A percentile compares a stretch with the other conserved stretches of the same genome.
Conservation (phyloP, 2,797 vertebrate genomes). For the Alauda arvensis region DNA sequence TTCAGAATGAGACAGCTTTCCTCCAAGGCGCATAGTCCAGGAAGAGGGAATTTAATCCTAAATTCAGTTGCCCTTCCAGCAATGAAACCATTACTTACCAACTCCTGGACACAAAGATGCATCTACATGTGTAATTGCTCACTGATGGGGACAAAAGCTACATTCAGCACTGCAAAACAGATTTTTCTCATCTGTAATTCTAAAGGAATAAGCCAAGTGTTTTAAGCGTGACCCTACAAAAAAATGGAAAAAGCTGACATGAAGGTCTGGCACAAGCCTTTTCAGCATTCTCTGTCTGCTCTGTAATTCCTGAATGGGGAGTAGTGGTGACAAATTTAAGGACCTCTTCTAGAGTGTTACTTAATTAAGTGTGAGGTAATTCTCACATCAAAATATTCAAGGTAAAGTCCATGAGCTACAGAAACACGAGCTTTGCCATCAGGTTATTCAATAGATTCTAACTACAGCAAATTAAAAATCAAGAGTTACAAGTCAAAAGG, state of each 20-base stretch:
- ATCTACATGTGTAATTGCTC: background rate
- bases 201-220: background rate
- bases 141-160: background rate
- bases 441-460: background rate
- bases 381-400: constrained; percentile 13
- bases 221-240: background rate
- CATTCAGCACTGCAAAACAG: background rate
- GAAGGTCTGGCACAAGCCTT: background rate
- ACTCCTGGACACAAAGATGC: background rate
- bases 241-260: background rate
- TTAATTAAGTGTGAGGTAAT: constrained; percentile 5
- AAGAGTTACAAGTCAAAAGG: background rate
- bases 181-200: background rate
- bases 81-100: background rate
- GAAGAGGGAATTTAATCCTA: background rate
- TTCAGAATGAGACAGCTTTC: background rate
- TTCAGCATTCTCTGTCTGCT: background rate
- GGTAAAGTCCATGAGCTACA: background rate
- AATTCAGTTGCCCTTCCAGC: background rate
- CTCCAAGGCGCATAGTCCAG: background rate
- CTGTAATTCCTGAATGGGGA: background rate
- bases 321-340: background rate
- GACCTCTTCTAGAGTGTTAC: background rate
- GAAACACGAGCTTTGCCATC: background rate
- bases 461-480: background rate